Evolutionary conservation across 1,140 invertebrate genomes (phyloP).

Genomic region (Calephelis virginiensis): DNA sequence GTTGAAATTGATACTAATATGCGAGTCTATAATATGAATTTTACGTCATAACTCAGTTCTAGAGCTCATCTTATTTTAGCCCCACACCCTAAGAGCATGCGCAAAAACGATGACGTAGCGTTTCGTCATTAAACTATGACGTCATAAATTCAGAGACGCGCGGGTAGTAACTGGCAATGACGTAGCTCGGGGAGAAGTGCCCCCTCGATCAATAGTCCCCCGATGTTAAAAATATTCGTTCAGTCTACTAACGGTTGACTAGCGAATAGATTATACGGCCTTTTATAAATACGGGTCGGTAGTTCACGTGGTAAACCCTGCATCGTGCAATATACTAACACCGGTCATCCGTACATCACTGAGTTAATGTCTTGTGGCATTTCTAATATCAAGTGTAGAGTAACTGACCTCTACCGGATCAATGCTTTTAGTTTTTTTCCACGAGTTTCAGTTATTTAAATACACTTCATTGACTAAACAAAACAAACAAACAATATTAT

Average conservation of each 20-base stretch:
- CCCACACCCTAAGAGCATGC: constrained; percentile 47
- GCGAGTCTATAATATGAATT: background rate
- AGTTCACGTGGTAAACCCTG: constrained; percentile 51
- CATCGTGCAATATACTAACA: constrained; percentile 42
- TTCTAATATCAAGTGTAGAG: constrained; percentile 42
- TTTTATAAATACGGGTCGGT: constrained; percentile 63
- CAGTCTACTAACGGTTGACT: constrained; percentile 58
- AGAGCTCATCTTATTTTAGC: constrained; percentile 18
- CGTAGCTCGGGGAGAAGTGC: constrained; percentile 44
- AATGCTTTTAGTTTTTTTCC: constrained; percentile 10
- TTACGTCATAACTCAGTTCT: constrained; percentile 17
- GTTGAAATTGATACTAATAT: background rate
- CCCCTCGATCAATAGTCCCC: constrained; percentile 47
- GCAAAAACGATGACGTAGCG: constrained; percentile 46
- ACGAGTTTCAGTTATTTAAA: constrained; percentile 1
- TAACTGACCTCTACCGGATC: constrained; percentile 30
- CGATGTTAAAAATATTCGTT: constrained; percentile 48
- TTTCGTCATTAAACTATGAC: constrained; percentile 53
- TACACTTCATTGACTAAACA: no score
- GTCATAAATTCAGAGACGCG: constrained; percentile 38
- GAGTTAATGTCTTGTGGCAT: constrained; percentile 57
- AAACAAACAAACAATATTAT: no score
- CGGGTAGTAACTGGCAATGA: constrained; percentile 43
- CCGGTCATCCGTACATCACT: constrained; percentile 54
- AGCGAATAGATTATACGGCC: constrained; percentile 54